Evolutionary conservation across 2,113 vertebrate species (phyloP).

Genomic region (Chloropsis cyanopogon): DNA sequence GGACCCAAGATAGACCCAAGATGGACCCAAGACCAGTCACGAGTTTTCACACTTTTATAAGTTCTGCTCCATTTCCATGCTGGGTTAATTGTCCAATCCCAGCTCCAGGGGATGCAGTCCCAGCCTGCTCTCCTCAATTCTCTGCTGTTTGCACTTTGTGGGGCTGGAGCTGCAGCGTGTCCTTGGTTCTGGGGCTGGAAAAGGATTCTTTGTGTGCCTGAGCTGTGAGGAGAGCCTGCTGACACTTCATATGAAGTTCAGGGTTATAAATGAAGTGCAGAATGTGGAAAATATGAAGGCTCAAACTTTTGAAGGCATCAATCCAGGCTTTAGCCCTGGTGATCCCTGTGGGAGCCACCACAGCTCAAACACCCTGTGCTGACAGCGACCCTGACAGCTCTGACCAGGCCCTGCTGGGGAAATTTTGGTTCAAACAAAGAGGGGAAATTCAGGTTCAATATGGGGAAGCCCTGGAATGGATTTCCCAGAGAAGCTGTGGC

Average conservation of each 20-base stretch:
- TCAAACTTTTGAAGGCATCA: neutral
- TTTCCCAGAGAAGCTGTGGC: neutral
- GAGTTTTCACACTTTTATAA: neutral
- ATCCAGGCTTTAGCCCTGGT: neutral
- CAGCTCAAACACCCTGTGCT: neutral
- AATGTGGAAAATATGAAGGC: too few species aligned
- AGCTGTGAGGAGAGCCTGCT: neutral
- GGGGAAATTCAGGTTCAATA: neutral
- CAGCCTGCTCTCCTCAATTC: neutral
- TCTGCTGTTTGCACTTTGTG: too few species aligned
- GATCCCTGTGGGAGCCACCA: rapidly evolving
- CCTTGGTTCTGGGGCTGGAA: neutral
- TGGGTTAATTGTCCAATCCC: neutral
- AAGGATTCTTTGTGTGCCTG: neutral
- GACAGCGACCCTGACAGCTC: neutral
- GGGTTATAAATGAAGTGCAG: too few species aligned
- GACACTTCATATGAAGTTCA: rapidly evolving
- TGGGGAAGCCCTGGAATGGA: neutral
- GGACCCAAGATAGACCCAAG: too few species aligned
- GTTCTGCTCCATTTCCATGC: too few species aligned
- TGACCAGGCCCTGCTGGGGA: neutral
- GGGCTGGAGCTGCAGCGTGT: neutral
- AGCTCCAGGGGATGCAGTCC: neutral
- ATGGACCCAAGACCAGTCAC: rapidly evolving
- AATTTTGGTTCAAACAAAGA: neutral